These are phyloP conservation scores for Coptotermes formosanus DNA, from an alignment of 1,140 invertebrate genomes.

Conservation along the genomic window DNA sequence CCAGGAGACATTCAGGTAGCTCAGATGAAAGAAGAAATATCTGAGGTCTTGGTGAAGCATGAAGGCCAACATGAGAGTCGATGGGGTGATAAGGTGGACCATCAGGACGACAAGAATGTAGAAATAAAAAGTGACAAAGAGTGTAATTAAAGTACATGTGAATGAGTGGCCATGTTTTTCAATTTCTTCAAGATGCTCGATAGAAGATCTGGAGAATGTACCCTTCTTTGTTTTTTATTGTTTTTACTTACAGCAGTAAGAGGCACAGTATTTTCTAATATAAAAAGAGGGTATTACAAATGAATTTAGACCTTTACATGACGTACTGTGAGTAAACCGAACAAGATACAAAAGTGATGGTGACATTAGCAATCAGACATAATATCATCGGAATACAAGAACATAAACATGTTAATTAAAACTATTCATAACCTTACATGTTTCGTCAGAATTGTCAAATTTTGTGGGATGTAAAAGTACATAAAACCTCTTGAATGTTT, in stretches of 20 bases:
- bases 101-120: conserved; percentile 30
- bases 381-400: no score
- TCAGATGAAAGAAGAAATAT: conserved; percentile 15
- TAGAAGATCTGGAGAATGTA: background rate
- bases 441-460: no score
- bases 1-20: background rate
- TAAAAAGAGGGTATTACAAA: background rate
- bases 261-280: conserved; percentile 1
- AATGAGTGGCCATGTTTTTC: background rate
- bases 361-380: no score
- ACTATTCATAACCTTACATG: no score
- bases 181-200: background rate
- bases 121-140: conserved; percentile 30
- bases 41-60: conserved; percentile 27
- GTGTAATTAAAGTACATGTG: background rate
- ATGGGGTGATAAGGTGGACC: conserved; percentile 23
- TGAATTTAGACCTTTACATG: no score
- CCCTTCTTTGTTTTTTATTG: background rate
- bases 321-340: no score
- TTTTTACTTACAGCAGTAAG: background rate
- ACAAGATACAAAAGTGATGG: no score
- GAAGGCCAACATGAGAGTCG: conserved; percentile 24
- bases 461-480: no score
- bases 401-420: no score
- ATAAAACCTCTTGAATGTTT: no score